Evolutionary conservation across 2,888 invertebrate species (phyloP).

Genomic region (Ernsta delagoae): DNA sequence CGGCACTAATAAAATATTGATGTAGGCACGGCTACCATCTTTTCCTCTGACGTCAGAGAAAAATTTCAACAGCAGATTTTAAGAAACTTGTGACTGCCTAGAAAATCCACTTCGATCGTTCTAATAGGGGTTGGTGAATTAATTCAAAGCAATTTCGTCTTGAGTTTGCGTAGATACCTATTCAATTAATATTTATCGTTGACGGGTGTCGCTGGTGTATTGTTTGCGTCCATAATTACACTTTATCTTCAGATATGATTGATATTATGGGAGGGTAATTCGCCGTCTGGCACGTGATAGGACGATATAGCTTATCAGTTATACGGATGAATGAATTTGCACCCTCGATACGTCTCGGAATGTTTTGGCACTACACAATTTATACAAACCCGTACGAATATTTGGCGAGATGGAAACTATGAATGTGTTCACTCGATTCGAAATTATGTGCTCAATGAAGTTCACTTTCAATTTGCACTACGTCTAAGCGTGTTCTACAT

Average conservation of each 20-base stretch:
- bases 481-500: slow-evolving; percentile 5
- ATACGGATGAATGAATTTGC: slow-evolving; percentile 63
- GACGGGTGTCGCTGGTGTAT: slow-evolving; percentile 18
- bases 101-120: neutral
- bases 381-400: slow-evolving; percentile 50
- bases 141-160: slow-evolving; percentile 12
- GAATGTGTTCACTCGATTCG: slow-evolving; percentile 56
- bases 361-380: slow-evolving; percentile 47
- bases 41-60: slow-evolving; percentile 18
- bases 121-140: neutral
- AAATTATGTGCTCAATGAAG: slow-evolving; percentile 55
- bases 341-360: slow-evolving; percentile 52
- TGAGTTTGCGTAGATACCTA: slow-evolving; percentile 1
- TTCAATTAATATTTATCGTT: slow-evolving; percentile 28
- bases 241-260: slow-evolving; percentile 53
- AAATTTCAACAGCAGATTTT: neutral
- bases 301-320: slow-evolving; percentile 67
- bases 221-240: slow-evolving; percentile 37
- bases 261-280: slow-evolving; percentile 52
- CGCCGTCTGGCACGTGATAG: slow-evolving; percentile 46
- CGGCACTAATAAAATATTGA: slow-evolving; percentile 68
- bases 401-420: slow-evolving; percentile 63
- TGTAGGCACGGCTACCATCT: slow-evolving; percentile 37
- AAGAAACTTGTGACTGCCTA: neutral
- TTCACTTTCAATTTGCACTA: slow-evolving; percentile 44